These are phyloP conservation scores for Leucoraja erinaceus DNA, from an alignment of 2,113 vertebrate species.

Conservation along the genomic window DNA sequence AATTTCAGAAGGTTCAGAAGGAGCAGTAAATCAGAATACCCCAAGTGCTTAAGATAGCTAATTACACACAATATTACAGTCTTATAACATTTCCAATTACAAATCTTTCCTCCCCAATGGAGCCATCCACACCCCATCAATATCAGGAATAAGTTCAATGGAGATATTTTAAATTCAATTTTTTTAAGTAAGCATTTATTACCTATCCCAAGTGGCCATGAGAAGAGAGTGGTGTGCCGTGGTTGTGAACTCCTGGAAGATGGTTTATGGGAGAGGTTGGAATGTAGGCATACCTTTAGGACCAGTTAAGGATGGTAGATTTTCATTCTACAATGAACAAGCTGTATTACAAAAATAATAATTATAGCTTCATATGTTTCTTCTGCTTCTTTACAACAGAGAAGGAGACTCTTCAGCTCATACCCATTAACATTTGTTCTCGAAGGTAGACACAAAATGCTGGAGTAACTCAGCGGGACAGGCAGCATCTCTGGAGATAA, in stretches of 20 bases:
- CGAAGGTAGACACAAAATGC: too few species aligned
- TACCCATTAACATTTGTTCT: too few species aligned
- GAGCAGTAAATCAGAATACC: not conserved
- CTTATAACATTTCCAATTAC: not conserved
- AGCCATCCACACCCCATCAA: not conserved
- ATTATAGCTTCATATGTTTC: too few species aligned
- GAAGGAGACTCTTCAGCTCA: too few species aligned
- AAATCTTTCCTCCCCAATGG: not conserved
- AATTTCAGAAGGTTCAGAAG: too few species aligned
- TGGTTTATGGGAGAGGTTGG: not conserved
- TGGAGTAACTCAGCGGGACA: too few species aligned
- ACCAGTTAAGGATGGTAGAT: not conserved
- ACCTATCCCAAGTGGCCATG: not conserved
- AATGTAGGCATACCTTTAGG: not conserved
- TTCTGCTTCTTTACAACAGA: too few species aligned
- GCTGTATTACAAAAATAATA: not conserved
- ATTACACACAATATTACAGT: slow-evolving; percentile 7
- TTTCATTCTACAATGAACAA: not conserved
- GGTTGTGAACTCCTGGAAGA: not conserved
- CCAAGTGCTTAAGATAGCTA: not conserved
- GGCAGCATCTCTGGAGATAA: too few species aligned
- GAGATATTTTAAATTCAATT: not conserved
- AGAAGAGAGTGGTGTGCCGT: not conserved
- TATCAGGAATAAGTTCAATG: not conserved
- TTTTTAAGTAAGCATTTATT: not conserved